These are phyloP conservation scores for Bradysia coprophila DNA, from an alignment of 1,140 invertebrate genomes.

Conservation along the genomic window DNA sequence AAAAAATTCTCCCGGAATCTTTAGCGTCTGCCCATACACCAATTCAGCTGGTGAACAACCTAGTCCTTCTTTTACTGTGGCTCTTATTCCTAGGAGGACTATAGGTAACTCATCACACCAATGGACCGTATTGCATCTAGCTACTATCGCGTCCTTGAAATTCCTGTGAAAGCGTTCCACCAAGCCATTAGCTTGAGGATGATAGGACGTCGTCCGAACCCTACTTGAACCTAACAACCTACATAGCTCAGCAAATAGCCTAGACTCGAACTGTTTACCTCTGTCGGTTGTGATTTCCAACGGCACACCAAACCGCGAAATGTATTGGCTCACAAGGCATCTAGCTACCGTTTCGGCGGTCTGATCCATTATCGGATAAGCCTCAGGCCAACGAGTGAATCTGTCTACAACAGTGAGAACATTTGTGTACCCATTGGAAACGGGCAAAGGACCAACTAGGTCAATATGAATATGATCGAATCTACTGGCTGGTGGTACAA, in stretches of 20 bases:
- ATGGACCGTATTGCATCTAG: not conserved
- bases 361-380: constrained; percentile 22
- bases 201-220: constrained; percentile 19
- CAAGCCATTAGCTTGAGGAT: constrained; percentile 19
- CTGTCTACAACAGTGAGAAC: constrained; percentile 25
- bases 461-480: constrained; percentile 11
- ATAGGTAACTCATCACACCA: constrained; percentile 15
- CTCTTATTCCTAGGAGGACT: constrained; percentile 16
- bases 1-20: constrained; percentile 20
- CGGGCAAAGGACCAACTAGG: constrained; percentile 18
- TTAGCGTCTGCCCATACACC: constrained; percentile 16
- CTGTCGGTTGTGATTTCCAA: constrained; percentile 20
- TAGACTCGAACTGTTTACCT: constrained; percentile 19
- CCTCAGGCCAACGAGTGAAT: constrained; percentile 27
- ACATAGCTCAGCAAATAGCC: constrained; percentile 11
- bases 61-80: constrained; percentile 12
- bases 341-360: constrained; percentile 11
- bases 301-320: constrained; percentile 18
- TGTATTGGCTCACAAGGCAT: constrained; percentile 10
- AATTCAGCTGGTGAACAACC: constrained; percentile 13
- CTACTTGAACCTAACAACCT: constrained; percentile 10
- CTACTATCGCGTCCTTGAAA: constrained; percentile 16
- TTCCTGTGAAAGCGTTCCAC: constrained; percentile 20
- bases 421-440: constrained; percentile 16
- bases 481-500: not conserved